A percentile compares a stretch with the other conserved stretches of the same genome.
These are phyloP conservation scores for Rotaria sp. DNA, from an alignment of 2,888 invertebrate genomes.

Conservation along the genomic window DNA sequence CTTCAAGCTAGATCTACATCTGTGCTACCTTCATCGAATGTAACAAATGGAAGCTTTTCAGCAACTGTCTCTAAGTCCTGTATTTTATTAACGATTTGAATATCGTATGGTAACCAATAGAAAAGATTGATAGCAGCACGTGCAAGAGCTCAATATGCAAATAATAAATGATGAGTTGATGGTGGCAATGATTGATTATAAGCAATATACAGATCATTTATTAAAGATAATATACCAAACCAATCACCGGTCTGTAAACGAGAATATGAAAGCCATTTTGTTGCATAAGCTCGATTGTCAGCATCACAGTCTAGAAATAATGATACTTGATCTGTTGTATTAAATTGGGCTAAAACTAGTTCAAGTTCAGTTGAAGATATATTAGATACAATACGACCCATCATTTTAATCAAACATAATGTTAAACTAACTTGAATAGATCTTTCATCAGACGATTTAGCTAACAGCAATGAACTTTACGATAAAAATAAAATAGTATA, in stretches of 20 bases:
- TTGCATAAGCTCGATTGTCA: background rate
- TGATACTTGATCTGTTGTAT: background rate
- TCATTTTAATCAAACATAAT: background rate
- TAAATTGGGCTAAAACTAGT: background rate
- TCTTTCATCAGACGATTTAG: background rate
- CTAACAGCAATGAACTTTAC: background rate
- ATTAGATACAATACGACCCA: background rate
- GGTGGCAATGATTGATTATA: background rate
- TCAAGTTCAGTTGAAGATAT: background rate
- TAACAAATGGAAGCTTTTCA: background rate
- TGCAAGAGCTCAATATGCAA: background rate
- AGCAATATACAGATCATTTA: background rate
- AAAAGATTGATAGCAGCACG: background rate
- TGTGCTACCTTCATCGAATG: background rate
- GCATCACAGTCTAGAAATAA: background rate
- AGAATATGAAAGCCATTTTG: background rate
- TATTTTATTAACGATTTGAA: background rate
- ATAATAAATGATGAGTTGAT: background rate
- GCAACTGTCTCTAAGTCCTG: background rate
- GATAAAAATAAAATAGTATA: background rate
- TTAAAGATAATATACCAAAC: background rate
- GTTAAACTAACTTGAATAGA: background rate
- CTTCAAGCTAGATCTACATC: background rate
- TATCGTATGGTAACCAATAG: background rate
- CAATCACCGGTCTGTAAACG: background rate